These are phyloP conservation scores for Hetaerina titia DNA, from an alignment of 2,888 invertebrate species.

Conservation along the genomic window DNA sequence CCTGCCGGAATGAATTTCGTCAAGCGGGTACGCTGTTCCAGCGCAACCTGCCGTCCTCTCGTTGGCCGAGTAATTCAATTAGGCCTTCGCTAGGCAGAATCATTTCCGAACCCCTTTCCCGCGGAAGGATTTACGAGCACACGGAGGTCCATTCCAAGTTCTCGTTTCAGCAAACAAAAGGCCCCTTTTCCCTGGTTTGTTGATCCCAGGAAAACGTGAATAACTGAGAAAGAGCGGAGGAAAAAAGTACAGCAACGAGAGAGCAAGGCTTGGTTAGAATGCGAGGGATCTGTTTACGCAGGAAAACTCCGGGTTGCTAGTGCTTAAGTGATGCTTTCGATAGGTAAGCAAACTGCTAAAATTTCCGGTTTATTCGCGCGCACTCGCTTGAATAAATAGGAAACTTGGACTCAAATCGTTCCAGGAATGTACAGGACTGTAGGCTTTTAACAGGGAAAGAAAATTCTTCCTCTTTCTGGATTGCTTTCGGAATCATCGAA, in stretches of 20 bases:
- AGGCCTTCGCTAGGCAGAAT: background rate
- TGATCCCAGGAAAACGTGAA: constrained; percentile 21
- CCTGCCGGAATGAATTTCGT: background rate
- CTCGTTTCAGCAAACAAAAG: constrained; percentile 20
- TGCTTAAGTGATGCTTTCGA: background rate
- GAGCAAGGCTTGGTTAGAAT: background rate
- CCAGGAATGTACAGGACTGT: background rate
- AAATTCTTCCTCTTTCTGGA: background rate
- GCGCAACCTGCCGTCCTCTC: background rate
- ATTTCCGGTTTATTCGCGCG: background rate
- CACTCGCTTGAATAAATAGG: too few species aligned
- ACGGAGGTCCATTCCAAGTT: background rate
- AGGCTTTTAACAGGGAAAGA: background rate
- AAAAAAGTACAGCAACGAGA: background rate
- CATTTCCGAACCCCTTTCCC: background rate
- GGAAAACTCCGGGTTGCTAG: background rate
- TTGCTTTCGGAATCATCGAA: background rate
- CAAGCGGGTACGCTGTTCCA: background rate
- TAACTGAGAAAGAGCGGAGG: background rate
- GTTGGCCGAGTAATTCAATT: background rate
- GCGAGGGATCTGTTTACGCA: constrained; percentile 41
- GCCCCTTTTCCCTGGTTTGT: background rate
- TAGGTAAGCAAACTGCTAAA: constrained; percentile 32
- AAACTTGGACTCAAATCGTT: background rate
- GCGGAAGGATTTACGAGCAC: background rate